Percentiles rank a stretch among this genome's conserved stretches.
Conservation (phyloP, 53 echinoderm and acorn worm species). For the Zoroaster sp. region DNA sequence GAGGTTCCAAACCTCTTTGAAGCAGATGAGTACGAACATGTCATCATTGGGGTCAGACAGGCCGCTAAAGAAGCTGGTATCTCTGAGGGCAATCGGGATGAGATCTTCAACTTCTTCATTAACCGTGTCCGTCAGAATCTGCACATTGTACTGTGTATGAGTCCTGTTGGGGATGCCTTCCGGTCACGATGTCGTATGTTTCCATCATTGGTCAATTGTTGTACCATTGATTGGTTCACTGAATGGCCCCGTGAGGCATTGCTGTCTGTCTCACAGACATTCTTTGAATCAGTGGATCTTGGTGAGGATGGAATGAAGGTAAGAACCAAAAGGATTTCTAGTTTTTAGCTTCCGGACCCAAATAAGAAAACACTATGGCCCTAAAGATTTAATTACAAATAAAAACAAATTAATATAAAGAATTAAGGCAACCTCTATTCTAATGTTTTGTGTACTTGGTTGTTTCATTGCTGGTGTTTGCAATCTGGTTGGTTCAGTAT, state of each 20-base stretch:
- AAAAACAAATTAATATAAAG: no score
- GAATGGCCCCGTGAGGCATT: slow-evolving; percentile 99
- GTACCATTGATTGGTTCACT: slow-evolving; percentile 99
- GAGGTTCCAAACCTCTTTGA: slow-evolving; percentile 97
- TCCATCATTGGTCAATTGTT: slow-evolving; percentile 97
- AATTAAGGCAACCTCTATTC: no score
- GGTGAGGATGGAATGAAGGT: slow-evolving; percentile 97
- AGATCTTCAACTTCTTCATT: slow-evolving; percentile 99
- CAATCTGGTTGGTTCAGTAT: no score
- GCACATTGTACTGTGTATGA: slow-evolving; percentile 99
- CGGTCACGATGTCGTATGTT: slow-evolving; percentile 95
- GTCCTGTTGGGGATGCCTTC: slow-evolving; percentile 97
- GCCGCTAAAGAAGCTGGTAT: slow-evolving; percentile 95
- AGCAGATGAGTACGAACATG: slow-evolving; percentile 92
- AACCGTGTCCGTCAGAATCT: slow-evolving; percentile 95
- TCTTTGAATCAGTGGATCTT: slow-evolving; percentile 88
- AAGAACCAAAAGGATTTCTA: not conserved
- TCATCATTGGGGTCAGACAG: slow-evolving; percentile 84
- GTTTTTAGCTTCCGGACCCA: no score
- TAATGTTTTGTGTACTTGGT: no score
- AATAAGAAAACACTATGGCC: no score
- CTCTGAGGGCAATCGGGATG: slow-evolving; percentile 97
- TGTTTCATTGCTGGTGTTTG: no score
- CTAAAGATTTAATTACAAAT: no score
- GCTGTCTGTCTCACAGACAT: slow-evolving; percentile 89